A percentile compares a stretch with the other conserved stretches of the same genome.
Evolutionary conservation across 2,888 invertebrate species (phyloP).

Genomic region (Vanessa cardui): DNA sequence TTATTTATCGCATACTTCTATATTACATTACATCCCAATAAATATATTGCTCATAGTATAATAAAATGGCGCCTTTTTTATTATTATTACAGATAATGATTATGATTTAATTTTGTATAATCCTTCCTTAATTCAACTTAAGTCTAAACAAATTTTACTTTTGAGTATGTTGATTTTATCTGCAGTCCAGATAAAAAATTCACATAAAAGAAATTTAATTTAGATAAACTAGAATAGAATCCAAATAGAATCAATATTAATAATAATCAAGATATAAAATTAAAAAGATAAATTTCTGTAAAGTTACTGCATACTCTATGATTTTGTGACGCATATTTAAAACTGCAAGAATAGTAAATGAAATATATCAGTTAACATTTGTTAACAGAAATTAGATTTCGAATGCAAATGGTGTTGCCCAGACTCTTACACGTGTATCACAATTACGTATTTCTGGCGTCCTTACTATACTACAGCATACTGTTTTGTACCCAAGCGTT

Average conservation of each 20-base stretch:
- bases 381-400: neutral
- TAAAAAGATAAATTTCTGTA: too few species aligned
- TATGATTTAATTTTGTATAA: neutral
- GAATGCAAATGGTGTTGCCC: conserved; percentile 1
- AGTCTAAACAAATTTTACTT: neutral
- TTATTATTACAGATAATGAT: neutral
- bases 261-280: too few species aligned
- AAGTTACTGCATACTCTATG: too few species aligned
- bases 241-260: too few species aligned
- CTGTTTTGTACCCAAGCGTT: conserved; percentile 22
- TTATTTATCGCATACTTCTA: too few species aligned
- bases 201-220: too few species aligned
- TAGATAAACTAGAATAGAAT: too few species aligned
- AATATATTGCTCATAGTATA: too few species aligned
- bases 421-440: conserved; percentile 11
- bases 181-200: neutral
- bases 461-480: conserved; percentile 26
- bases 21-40: too few species aligned
- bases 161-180: neutral
- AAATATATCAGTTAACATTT: neutral
- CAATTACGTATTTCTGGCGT: conserved; percentile 29
- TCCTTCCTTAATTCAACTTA: conserved; percentile 2
- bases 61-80: neutral
- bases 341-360: too few species aligned
- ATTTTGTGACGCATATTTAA: too few species aligned